These are phyloP conservation scores for Gymnothorax javanicus DNA, from an alignment of 2,797 vertebrate species.

Conservation along the genomic window DNA sequence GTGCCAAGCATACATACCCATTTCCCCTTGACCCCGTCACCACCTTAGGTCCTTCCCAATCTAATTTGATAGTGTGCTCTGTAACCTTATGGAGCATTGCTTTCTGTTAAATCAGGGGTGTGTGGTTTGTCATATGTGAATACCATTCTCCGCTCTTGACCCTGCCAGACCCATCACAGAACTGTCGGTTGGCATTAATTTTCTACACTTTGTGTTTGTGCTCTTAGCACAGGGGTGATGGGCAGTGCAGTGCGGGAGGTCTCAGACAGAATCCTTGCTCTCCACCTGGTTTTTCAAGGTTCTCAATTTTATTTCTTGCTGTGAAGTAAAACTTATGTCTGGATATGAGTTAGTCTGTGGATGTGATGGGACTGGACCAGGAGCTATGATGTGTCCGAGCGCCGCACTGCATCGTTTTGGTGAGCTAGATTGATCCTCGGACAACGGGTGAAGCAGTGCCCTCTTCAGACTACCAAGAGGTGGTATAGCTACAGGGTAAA, in stretches of 20 bases:
- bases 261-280: background rate
- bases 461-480: slow-evolving; percentile 40
- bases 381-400: background rate
- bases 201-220: background rate
- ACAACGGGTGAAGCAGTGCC: slow-evolving; percentile 22
- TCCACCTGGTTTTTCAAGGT: slow-evolving; percentile 9
- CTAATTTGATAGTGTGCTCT: slow-evolving; percentile 17
- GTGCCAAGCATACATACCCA: slow-evolving; percentile 68
- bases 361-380: slow-evolving; percentile 3
- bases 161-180: background rate
- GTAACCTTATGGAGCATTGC: slow-evolving; percentile 10
- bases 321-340: slow-evolving; percentile 23
- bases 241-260: background rate
- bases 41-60: slow-evolving; percentile 41
- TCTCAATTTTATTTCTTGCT: slow-evolving; percentile 26
- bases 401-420: background rate
- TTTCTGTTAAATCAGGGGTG: background rate
- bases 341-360: background rate
- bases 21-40: slow-evolving; percentile 8
- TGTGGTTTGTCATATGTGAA: background rate
- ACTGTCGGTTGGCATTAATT: slow-evolving; percentile 20
- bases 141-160: background rate
- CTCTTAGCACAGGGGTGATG: background rate
- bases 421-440: slow-evolving; percentile 22
- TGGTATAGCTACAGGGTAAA: slow-evolving; percentile 49